Percentiles rank a stretch among this genome's conserved stretches.
These are phyloP conservation scores for Muscicapa comitata DNA, from an alignment of 2,797 vertebrate genomes.

Conservation along the genomic window DNA sequence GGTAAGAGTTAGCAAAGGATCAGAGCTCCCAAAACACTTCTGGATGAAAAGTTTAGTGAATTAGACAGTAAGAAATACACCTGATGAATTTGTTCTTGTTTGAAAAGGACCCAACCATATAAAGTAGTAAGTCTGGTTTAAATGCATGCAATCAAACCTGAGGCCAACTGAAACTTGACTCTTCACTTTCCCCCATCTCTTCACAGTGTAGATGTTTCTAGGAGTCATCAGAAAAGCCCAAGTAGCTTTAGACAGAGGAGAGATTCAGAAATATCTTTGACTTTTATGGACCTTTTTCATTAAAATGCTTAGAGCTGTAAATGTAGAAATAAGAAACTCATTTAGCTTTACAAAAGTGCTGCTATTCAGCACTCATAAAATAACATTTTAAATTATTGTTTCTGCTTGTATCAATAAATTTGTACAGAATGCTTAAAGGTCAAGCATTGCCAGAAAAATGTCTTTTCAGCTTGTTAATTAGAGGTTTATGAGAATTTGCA, in stretches of 20 bases:
- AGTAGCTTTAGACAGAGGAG: neutral
- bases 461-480: conserved; percentile 61
- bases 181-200: neutral
- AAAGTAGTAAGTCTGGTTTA: neutral
- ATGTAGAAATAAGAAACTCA: conserved; percentile 55
- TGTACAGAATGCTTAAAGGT: conserved; percentile 57
- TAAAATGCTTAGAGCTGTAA: conserved; percentile 65
- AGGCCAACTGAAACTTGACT: neutral
- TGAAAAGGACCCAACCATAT: neutral
- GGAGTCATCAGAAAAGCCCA: neutral
- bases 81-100: neutral
- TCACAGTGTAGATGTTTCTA: neutral
- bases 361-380: conserved; percentile 32
- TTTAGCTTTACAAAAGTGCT: conserved; percentile 57
- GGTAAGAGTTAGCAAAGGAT: neutral
- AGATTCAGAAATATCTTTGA: conserved; percentile 57
- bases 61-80: neutral
- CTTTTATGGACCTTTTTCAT: conserved; percentile 59
- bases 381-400: conserved; percentile 59
- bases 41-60: neutral
- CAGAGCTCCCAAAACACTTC: neutral
- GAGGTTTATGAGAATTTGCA: conserved; percentile 32
- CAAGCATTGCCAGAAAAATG: conserved; percentile 49
- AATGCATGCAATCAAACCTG: neutral
- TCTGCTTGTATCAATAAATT: conserved; percentile 62